These are phyloP conservation scores for Turritopsis dohrnii DNA, from an alignment of 30 jellyfish, hydroid and myxozoan species.

Conservation along the genomic window DNA sequence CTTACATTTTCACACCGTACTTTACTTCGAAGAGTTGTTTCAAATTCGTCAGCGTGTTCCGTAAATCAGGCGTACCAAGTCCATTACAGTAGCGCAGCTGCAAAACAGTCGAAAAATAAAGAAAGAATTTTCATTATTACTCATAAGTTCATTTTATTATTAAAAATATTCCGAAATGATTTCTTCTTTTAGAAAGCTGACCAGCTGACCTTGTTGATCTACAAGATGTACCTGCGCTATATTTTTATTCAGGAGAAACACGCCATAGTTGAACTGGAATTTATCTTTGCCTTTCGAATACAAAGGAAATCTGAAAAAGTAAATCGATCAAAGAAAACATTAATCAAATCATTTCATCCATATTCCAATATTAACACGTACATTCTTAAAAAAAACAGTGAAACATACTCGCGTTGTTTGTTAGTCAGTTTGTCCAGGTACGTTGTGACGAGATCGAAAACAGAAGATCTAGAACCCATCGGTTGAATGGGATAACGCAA, in stretches of 20 bases:
- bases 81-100: slow-evolving; percentile 93
- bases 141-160: background rate
- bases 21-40: slow-evolving; percentile 63
- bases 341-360: background rate
- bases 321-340: background rate
- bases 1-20: slow-evolving; percentile 87
- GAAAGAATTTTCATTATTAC: too few species aligned
- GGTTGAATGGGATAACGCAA: slow-evolving; percentile 84
- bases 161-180: background rate
- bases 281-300: slow-evolving; percentile 86
- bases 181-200: background rate
- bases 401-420: slow-evolving; percentile 85
- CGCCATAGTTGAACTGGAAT: slow-evolving; percentile 92
- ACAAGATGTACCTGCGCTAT: slow-evolving; percentile 77
- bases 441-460: slow-evolving; percentile 68
- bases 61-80: slow-evolving; percentile 85
- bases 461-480: slow-evolving; percentile 96
- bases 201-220: too few species aligned
- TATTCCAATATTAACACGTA: background rate
- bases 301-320: slow-evolving; percentile 75
- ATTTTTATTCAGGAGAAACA: slow-evolving; percentile 76
- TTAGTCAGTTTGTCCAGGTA: slow-evolving; percentile 61
- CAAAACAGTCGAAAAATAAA: too few species aligned
- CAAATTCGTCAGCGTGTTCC: slow-evolving; percentile 70
- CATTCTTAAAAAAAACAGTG: background rate